Percentiles rank a stretch among this genome's conserved stretches.
phyloP scores from a whole-genome alignment of 2,113 vertebrate genomes.

The Limnothrissa miodon region DNA sequence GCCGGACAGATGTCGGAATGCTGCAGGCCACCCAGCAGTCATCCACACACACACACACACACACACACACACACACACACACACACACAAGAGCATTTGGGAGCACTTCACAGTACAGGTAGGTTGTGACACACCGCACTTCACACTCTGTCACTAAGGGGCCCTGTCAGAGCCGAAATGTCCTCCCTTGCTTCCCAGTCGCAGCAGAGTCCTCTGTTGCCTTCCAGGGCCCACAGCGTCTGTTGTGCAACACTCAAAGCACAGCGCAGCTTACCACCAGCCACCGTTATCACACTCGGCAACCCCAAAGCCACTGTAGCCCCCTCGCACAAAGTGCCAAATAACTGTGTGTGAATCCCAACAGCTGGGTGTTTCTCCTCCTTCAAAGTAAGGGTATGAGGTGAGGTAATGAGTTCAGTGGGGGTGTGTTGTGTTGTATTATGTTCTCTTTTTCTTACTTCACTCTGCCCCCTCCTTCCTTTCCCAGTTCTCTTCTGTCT shows the following conservation, averaged over 20 bases:
- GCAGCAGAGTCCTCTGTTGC: not conserved
- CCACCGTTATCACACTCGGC: not conserved
- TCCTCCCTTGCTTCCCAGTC: slow-evolving; percentile 29
- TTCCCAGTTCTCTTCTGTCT: not conserved
- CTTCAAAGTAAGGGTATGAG: not conserved
- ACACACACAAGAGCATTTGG: slow-evolving; percentile 26
- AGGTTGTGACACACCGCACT: slow-evolving; percentile 37
- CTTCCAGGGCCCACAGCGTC: not conserved
- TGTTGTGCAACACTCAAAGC: not conserved
- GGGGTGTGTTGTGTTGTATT: not conserved
- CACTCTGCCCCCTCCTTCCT: not conserved
- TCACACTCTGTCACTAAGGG: slow-evolving; percentile 40
- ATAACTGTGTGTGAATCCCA: not conserved
- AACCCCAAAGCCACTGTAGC: not conserved
- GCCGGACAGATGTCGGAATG: not conserved
- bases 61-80: not conserved
- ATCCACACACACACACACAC: not conserved
- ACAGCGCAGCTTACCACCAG: not conserved
- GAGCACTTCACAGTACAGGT: slow-evolving; percentile 41
- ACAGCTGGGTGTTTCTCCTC: not conserved
- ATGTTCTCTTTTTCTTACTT: not conserved
- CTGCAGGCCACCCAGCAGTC: not conserved
- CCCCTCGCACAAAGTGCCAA: not conserved
- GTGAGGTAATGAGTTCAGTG: slow-evolving; percentile 6
- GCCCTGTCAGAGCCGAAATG: slow-evolving; percentile 35